Conservation (phyloP, 1,140 invertebrate species). For the Drosophila lini region DNA sequence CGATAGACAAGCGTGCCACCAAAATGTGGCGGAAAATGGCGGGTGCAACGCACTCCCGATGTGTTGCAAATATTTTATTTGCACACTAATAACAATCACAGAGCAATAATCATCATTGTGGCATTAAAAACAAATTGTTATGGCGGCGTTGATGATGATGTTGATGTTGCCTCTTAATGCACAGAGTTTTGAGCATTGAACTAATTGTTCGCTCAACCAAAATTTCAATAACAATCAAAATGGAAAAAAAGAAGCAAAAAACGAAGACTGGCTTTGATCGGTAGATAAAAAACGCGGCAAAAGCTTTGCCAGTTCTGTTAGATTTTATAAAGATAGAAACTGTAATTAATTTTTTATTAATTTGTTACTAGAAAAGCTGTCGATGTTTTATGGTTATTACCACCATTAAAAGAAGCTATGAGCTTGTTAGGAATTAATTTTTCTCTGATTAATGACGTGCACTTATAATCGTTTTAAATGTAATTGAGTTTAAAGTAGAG, state of each 20-base stretch:
- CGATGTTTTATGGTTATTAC: slow-evolving; percentile 17
- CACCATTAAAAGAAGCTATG: slow-evolving; percentile 2
- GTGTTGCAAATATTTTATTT: slow-evolving; percentile 42
- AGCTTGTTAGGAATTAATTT: not conserved
- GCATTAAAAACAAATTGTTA: slow-evolving; percentile 70
- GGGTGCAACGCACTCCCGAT: slow-evolving; percentile 54
- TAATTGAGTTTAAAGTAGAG: not conserved
- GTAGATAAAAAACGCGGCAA: slow-evolving; percentile 2
- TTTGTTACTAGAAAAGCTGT: slow-evolving; percentile 9
- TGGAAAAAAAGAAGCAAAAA: slow-evolving; percentile 30
- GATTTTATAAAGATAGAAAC: not conserved
- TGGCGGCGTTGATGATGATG: slow-evolving; percentile 44
- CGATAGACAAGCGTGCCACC: slow-evolving; percentile 70
- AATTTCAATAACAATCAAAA: slow-evolving; percentile 47
- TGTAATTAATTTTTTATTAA: slow-evolving; percentile 13
- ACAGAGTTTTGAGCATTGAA: slow-evolving; percentile 69
- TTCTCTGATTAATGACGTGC: not conserved
- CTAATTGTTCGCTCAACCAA: slow-evolving; percentile 77
- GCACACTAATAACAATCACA: slow-evolving; percentile 50
- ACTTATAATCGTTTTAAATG: not conserved
- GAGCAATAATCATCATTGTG: slow-evolving; percentile 42
- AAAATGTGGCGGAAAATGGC: slow-evolving; percentile 14
- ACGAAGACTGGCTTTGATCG: slow-evolving; percentile 13
- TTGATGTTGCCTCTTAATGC: slow-evolving; percentile 14
- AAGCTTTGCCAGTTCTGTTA: slow-evolving; percentile 1